Conservation (phyloP, 1,140 invertebrate genomes). For the Neelides sp. region DNA sequence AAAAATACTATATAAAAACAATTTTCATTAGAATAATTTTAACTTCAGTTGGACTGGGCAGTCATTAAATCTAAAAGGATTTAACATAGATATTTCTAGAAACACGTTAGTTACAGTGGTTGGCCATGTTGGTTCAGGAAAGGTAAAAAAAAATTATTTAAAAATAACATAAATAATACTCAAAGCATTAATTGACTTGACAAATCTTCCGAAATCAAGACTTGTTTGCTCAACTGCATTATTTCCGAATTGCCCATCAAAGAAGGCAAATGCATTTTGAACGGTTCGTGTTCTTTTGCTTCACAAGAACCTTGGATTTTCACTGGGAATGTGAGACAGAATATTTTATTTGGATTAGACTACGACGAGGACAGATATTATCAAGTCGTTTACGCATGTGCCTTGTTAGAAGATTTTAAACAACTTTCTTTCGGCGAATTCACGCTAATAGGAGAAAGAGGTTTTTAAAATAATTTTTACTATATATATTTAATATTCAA, state of each 20-base stretch:
- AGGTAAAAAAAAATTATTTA: conserved; percentile 5
- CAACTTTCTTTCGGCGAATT: conserved; percentile 8
- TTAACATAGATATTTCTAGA: conserved; percentile 4
- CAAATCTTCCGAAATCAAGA: not conserved
- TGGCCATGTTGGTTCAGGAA: conserved; percentile 17
- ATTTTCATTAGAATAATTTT: not conserved
- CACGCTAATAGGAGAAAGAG: conserved; percentile 15
- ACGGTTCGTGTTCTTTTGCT: conserved; percentile 14
- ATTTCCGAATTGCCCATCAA: conserved; percentile 13
- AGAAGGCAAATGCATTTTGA: conserved; percentile 6
- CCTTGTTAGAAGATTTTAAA: conserved; percentile 7
- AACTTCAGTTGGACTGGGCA: not conserved
- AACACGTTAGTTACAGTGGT: conserved; percentile 17
- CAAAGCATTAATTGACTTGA: not conserved
- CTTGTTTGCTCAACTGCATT: conserved; percentile 14
- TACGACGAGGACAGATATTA: conserved; percentile 31
- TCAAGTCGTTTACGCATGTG: not conserved
- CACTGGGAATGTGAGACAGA: conserved; percentile 37
- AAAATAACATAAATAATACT: not conserved
- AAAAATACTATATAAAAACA: not conserved
- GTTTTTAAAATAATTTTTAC: too few relatives aligned
- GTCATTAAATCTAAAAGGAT: not conserved
- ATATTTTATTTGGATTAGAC: conserved; percentile 44
- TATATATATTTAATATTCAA: too few relatives aligned
- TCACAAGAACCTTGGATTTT: conserved; percentile 58